Base-by-base conservation (phyloP, 2,113 vertebrate genomes). In the Halcyon malimbica region DNA sequence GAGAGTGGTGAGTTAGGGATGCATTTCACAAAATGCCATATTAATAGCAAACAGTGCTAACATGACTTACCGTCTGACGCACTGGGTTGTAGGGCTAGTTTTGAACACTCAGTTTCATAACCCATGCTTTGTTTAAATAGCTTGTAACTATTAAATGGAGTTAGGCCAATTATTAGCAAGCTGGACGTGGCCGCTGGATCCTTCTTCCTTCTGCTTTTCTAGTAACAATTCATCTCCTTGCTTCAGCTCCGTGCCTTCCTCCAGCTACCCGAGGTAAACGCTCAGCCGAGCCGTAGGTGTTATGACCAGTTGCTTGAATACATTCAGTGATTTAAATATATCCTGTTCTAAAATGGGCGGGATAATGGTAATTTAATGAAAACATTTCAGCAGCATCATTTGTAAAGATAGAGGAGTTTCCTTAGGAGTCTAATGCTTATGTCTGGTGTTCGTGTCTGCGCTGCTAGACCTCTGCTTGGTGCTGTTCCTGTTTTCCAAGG, bases 251-350 rank as follows among this genome's bases (percentile, higher is more conserved):
- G 2, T 28, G 77, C n/a, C 59, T 93, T 80, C 62, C 65, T 76
- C 50, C 51, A 89, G 68, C 71, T 90, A 62, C 79, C 88, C 5
- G 0, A 93, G 74, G 63, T 73, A 73, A 90, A 74, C 60, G 8
- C 83, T 94, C 53, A 81, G 77, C 89, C 33, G 1, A 73, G 76
- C 86, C 0, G 5, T 80, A 85, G 79, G 78, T 89, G 80, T 91
- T 79, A n/a, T 25, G 65, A 95, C 93, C 94, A 93, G 82, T 90
- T 96, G 83, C 77, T 94, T 91, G 91, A 86, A 77, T 89, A 48
- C 31, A 71, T 50, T 53, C 84, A 89, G 67, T 57, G 29, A 44
- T 96, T 97, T 93, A 96, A 96, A 46, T 96, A 95, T 81, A 96
- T 88, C 87, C 76, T 91, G 41, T 83, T 96, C 92, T 93, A 68